Evolutionary conservation across 1,140 invertebrate species (phyloP).

Genomic region (Listronotus oregonensis): DNA sequence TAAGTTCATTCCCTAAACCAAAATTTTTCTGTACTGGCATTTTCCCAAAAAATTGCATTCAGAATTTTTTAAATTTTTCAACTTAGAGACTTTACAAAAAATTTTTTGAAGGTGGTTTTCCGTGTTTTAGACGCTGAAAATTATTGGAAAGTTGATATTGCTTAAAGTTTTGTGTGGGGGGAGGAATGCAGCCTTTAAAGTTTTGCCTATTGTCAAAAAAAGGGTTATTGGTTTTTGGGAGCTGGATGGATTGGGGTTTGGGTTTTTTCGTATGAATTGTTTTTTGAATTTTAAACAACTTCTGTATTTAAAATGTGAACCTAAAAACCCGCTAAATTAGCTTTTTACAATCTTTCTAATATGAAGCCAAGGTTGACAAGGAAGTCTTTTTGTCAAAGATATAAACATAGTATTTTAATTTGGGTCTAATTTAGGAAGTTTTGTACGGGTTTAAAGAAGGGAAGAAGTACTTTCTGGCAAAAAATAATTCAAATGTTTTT

Average conservation of each 20-base stretch:
- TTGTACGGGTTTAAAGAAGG: no score
- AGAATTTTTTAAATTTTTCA: slow-evolving; percentile 32
- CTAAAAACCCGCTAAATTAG: no score
- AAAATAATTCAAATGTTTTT: no score
- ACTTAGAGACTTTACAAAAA: slow-evolving; percentile 19
- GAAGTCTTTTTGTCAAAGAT: no score
- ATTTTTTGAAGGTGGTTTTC: slow-evolving; percentile 32
- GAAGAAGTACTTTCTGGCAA: no score
- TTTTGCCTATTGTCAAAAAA: slow-evolving; percentile 23
- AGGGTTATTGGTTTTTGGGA: slow-evolving; percentile 25
- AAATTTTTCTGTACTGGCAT: neutral
- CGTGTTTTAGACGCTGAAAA: slow-evolving; percentile 34
- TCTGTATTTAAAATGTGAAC: slow-evolving; percentile 57
- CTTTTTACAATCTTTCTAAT: no score
- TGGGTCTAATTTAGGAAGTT: no score
- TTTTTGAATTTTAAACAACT: neutral
- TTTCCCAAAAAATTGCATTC: slow-evolving; percentile 20
- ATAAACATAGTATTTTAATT: no score
- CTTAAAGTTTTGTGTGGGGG: slow-evolving; percentile 17
- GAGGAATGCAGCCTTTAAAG: slow-evolving; percentile 5
- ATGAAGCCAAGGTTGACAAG: no score
- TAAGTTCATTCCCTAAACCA: slow-evolving; percentile 1
- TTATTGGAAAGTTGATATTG: slow-evolving; percentile 32
- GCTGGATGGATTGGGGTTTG: slow-evolving; percentile 10
- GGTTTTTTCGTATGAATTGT: neutral